A percentile compares a stretch with the other conserved stretches of the same genome.
These are phyloP conservation scores for Brachyistius frenatus DNA, from an alignment of 2,113 vertebrate genomes.

Conservation along the genomic window DNA sequence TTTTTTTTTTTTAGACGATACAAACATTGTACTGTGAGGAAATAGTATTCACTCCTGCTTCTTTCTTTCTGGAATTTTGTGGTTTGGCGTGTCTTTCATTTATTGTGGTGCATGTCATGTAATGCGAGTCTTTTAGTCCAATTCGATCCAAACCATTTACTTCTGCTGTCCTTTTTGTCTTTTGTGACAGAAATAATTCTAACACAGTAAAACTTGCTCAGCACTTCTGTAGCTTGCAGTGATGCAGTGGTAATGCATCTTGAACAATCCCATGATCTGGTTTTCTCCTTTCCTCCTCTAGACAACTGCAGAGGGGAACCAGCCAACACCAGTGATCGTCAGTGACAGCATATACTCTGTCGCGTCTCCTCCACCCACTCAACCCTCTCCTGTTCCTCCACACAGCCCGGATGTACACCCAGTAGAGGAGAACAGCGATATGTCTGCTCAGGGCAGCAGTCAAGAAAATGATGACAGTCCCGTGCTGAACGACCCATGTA, in stretches of 20 bases:
- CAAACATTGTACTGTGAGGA: too few species aligned
- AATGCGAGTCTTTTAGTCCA: too few species aligned
- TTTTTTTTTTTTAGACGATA: too few species aligned
- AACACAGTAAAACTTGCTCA: not conserved
- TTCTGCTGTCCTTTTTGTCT: not conserved
- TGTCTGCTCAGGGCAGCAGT: constrained; percentile 48
- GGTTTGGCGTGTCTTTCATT: too few species aligned
- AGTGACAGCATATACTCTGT: constrained; percentile 69
- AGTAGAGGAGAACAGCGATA: constrained; percentile 41
- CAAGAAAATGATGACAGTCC: constrained; percentile 22
- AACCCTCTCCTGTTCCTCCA: constrained; percentile 57
- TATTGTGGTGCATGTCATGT: too few species aligned
- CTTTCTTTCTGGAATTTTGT: too few species aligned
- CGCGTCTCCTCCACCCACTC: constrained; percentile 60
- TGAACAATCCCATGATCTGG: not conserved
- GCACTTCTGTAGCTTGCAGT: too few species aligned
- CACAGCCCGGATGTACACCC: constrained; percentile 63
- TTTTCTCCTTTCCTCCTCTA: constrained; percentile 28
- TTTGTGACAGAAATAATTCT: not conserved
- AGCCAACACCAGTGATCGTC: constrained; percentile 67
- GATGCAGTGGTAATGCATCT: not conserved
- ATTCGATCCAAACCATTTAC: too few species aligned
- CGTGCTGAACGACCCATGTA: constrained; percentile 55
- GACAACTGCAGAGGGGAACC: constrained; percentile 72
- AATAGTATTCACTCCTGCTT: too few species aligned